Evolutionary conservation across 2,797 vertebrate genomes (phyloP).

Genomic region (Anguilla megastoma): DNA sequence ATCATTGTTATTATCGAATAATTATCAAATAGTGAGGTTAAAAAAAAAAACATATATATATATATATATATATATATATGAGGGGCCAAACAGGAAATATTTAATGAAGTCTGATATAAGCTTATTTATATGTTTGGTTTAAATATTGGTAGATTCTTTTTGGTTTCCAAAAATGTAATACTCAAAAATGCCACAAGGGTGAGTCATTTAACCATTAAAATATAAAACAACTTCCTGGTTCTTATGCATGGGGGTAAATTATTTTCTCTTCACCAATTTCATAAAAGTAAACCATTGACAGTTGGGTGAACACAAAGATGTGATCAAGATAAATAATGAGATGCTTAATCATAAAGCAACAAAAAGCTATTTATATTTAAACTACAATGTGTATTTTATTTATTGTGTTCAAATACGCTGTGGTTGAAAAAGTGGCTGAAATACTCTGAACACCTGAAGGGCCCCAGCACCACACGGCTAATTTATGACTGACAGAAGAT

Average conservation of each 20-base stretch:
- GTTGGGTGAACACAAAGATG: background rate
- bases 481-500: background rate
- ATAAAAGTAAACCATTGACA: background rate
- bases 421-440: background rate
- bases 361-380: constrained; percentile 16
- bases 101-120: background rate
- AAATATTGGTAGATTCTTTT: background rate
- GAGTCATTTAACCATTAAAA: constrained; percentile 1
- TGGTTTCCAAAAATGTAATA: background rate
- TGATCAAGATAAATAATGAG: background rate
- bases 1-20: background rate
- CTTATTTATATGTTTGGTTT: background rate
- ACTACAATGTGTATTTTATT: constrained; percentile 25
- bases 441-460: constrained; percentile 19
- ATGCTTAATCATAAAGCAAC: background rate
- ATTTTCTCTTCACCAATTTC: background rate
- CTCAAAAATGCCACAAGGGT: constrained; percentile 4
- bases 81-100: too few species aligned
- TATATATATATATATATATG: background rate
- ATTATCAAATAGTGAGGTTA: too few species aligned
- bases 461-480: constrained; percentile 3
- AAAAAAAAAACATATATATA: background rate
- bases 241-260: background rate
- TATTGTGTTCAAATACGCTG: background rate
- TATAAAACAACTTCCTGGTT: background rate